phyloP scores from a whole-genome alignment of 2,888 invertebrate species.

The Pachycephus smyrnensis region DNA sequence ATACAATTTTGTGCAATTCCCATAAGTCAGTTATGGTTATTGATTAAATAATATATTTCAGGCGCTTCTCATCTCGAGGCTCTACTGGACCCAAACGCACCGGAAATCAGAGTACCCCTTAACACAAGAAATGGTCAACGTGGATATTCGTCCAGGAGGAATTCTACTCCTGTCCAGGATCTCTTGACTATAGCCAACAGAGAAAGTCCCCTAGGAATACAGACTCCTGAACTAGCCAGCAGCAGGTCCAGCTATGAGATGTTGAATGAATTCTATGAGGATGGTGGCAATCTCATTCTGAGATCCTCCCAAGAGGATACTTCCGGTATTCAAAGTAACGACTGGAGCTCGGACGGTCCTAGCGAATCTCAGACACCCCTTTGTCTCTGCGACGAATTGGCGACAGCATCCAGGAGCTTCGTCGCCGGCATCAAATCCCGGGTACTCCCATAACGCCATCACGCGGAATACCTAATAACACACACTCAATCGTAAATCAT shows the following conservation, averaged over 20 bases:
- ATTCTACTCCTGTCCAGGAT: constrained; percentile 17
- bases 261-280: constrained; percentile 32
- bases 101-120: constrained; percentile 33
- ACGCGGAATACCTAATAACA: neutral
- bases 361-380: constrained; percentile 33
- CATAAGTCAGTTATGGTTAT: neutral
- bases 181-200: constrained; percentile 17
- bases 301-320: constrained; percentile 40
- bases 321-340: constrained; percentile 49
- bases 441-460: constrained; percentile 16
- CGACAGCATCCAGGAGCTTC: constrained; percentile 27
- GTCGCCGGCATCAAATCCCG: constrained; percentile 29
- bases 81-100: constrained; percentile 31
- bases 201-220: constrained; percentile 25
- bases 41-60: constrained; percentile 10
- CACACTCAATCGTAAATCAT: neutral
- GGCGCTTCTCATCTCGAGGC: constrained; percentile 37
- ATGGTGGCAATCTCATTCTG: constrained; percentile 13
- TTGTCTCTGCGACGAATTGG: constrained; percentile 31
- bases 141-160: neutral
- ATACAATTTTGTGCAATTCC: neutral
- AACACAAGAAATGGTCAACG: neutral
- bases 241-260: constrained; percentile 42
- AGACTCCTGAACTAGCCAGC: constrained; percentile 32
- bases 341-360: constrained; percentile 42